Evolutionary conservation across 2,113 vertebrate species (phyloP).

Genomic region (Hippocampus guttulatus): DNA sequence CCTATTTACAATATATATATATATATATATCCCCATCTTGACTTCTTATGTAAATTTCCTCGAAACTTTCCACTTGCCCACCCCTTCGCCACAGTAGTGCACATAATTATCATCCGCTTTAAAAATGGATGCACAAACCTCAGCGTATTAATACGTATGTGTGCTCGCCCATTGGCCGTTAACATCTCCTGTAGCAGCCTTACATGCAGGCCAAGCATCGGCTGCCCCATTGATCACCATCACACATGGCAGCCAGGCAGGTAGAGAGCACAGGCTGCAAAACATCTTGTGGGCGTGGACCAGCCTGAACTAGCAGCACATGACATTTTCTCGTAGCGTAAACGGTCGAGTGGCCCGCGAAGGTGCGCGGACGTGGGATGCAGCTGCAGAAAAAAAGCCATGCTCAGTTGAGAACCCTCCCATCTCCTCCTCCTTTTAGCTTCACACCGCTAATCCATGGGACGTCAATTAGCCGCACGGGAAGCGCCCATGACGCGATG

Average conservation of each 20-base stretch:
- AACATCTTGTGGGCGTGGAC: slow-evolving; percentile 6
- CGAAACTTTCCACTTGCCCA: background rate
- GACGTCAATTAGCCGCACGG: background rate
- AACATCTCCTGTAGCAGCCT: background rate
- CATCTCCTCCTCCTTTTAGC: slow-evolving; percentile 8
- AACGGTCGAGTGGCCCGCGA: background rate
- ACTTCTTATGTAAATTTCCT: background rate
- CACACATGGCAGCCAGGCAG: background rate
- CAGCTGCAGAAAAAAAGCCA: slow-evolving; percentile 1
- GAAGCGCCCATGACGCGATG: slow-evolving; percentile 5
- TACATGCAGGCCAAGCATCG: background rate
- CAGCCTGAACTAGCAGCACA: slow-evolving; percentile 1
- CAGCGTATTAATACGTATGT: too few species aligned
- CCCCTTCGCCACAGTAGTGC: background rate
- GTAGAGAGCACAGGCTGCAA: background rate
- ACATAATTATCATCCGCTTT: background rate
- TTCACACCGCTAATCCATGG: background rate
- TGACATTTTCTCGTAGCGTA: background rate
- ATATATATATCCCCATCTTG: background rate
- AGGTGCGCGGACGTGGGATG: background rate
- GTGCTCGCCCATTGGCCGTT: background rate
- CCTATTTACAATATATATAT: background rate
- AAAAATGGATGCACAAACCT: background rate
- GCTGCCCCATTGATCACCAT: background rate
- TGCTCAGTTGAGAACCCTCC: background rate